Percentiles rank a stretch among this genome's conserved stretches.
phyloP scores from a whole-genome alignment of 64 coral and sea anemone species.

The Catalaphyllia jardinei region DNA sequence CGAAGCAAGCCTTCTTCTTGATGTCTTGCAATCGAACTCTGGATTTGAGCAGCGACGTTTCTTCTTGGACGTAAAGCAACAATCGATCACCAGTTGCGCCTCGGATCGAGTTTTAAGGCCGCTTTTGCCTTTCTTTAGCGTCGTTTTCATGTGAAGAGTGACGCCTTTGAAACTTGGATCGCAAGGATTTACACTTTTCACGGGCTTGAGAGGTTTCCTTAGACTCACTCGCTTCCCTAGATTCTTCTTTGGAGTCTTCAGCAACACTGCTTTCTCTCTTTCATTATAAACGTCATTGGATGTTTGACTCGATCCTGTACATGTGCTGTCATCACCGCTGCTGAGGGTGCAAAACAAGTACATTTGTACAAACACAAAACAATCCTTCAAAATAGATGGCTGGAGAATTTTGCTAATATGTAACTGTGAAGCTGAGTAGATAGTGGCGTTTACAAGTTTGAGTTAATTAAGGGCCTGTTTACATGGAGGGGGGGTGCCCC shows the following conservation, averaged over 20 bases:
- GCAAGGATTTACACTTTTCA: conserved; percentile 82
- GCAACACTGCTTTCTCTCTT: conserved; percentile 29
- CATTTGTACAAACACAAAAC: not conserved
- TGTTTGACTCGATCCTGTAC: conserved; percentile 60
- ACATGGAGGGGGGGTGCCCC: too few relatives aligned
- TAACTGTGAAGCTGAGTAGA: not conserved
- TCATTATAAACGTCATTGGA: conserved; percentile 52
- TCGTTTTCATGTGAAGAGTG: conserved; percentile 96
- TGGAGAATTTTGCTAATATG: not conserved
- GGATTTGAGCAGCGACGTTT: conserved; percentile 58
- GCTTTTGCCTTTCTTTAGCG: conserved; percentile 61
- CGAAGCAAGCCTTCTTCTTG: conserved; percentile 61
- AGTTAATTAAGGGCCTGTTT: not conserved
- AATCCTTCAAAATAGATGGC: not conserved
- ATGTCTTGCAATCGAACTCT: conserved; percentile 46
- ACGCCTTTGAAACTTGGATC: conserved; percentile 96
- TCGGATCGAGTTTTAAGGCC: conserved; percentile 61
- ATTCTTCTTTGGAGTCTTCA: conserved; percentile 77
- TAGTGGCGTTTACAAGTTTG: not conserved
- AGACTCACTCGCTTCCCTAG: conserved; percentile 73
- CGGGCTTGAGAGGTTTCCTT: conserved; percentile 86
- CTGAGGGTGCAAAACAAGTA: conserved; percentile 12
- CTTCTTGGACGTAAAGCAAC: conserved; percentile 91
- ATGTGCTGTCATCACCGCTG: conserved; percentile 73
- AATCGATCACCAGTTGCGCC: conserved; percentile 91